Conservation (phyloP, 2,113 vertebrate genomes). For the Aspiorhynchus laticeps region DNA sequence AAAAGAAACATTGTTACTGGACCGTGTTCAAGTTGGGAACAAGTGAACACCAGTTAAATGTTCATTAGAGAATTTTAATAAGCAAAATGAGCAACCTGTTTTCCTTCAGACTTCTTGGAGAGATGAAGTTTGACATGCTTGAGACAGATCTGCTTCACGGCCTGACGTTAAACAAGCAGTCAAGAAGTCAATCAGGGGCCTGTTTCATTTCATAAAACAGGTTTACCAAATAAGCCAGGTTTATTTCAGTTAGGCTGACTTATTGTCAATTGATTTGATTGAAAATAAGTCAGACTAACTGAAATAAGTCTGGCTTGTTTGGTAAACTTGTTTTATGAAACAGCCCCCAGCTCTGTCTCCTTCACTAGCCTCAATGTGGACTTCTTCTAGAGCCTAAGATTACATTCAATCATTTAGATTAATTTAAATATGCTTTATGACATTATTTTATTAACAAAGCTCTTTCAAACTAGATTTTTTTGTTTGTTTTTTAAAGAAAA, state of each 20-base stretch:
- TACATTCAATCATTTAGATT: background rate
- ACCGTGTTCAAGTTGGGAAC: background rate
- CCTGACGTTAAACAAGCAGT: slow-evolving; percentile 26
- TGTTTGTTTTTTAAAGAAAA: background rate
- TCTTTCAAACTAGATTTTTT: background rate
- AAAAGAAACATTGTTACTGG: background rate
- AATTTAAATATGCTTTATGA: background rate
- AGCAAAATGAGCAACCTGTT: slow-evolving; percentile 33
- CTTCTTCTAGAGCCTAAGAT: slow-evolving; percentile 23
- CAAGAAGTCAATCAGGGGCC: slow-evolving; percentile 42
- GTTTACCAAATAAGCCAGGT: no score
- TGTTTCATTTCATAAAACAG: no score
- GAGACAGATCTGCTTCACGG: slow-evolving; percentile 35
- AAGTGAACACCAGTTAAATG: slow-evolving; percentile 11
- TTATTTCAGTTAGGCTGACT: no score
- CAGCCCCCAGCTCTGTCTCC: slow-evolving; percentile 25
- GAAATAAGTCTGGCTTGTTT: no score
- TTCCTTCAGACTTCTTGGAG: slow-evolving; percentile 31
- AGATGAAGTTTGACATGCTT: slow-evolving; percentile 47
- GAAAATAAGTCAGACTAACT: no score
- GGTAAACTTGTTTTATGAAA: no score
- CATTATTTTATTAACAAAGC: background rate
- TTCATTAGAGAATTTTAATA: slow-evolving; percentile 16
- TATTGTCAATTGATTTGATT: no score
- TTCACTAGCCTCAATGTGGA: background rate